phyloP scores from a whole-genome alignment of 1,140 invertebrate species.

The Heliconius himera region DNA sequence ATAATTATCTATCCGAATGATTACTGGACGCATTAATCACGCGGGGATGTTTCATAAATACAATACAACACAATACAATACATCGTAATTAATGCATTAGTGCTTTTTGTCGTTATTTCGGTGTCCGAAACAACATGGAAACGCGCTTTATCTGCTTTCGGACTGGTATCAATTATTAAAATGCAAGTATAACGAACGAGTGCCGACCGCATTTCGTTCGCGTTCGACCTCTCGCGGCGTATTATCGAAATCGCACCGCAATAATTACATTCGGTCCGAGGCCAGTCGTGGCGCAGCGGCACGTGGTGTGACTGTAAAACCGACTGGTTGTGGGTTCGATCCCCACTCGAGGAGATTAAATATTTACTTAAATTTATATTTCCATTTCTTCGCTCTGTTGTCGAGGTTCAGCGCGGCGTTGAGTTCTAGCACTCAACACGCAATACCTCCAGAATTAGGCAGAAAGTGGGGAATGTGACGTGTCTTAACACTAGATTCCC shows the following conservation, averaged over 20 bases:
- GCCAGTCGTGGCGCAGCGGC: too few species aligned
- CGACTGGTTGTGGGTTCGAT: too few species aligned
- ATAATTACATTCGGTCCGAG: conserved; percentile 71
- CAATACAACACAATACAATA: conserved; percentile 12
- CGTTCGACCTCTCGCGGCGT: conserved; percentile 63
- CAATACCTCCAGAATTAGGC: too few species aligned
- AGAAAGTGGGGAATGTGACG: too few species aligned
- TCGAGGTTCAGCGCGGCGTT: too few species aligned
- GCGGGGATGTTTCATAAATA: conserved; percentile 26
- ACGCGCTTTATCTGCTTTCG: conserved; percentile 65
- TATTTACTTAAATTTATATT: too few species aligned
- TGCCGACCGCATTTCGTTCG: conserved; percentile 71
- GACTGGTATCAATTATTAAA: conserved; percentile 75
- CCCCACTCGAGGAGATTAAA: too few species aligned
- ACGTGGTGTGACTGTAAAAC: too few species aligned
- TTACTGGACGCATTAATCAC: conserved; percentile 46
- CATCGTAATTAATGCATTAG: conserved; percentile 37
- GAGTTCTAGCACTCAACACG: too few species aligned
- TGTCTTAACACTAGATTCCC: too few species aligned
- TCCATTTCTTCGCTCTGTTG: too few species aligned
- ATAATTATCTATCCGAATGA: conserved; percentile 44
- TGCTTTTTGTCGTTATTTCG: conserved; percentile 30
- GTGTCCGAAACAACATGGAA: conserved; percentile 56
- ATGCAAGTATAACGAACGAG: conserved; percentile 74
- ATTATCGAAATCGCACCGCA: conserved; percentile 79